These are phyloP conservation scores for Manis crassicaudata DNA, from an alignment of 2,797 vertebrate genomes.

Conservation along the genomic window DNA sequence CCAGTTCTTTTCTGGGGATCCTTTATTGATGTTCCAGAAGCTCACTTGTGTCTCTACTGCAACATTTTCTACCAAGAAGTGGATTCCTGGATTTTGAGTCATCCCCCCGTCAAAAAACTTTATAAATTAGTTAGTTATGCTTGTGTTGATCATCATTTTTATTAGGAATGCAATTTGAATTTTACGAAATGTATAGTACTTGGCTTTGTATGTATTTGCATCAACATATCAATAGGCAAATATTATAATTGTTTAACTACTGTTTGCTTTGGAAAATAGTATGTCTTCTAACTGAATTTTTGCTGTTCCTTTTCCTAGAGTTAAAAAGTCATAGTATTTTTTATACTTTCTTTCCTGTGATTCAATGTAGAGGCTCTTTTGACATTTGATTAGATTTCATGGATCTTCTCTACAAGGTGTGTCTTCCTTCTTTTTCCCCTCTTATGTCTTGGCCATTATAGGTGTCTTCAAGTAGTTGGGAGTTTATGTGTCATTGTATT, in stretches of 20 bases:
- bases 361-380: background rate
- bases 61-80: constrained; percentile 38
- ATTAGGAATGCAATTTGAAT: constrained; percentile 9
- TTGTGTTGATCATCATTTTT: background rate
- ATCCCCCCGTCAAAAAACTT: background rate
- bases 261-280: background rate
- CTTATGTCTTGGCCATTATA: background rate
- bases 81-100: constrained; percentile 1
- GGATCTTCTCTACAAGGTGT: background rate
- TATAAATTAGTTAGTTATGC: background rate
- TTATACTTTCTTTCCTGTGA: background rate
- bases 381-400: background rate
- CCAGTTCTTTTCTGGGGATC: background rate
- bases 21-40: background rate
- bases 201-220: background rate
- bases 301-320: background rate
- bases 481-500: background rate
- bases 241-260: background rate
- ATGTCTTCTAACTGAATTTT: constrained; percentile 15
- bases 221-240: background rate
- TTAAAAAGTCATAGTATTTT: background rate
- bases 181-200: constrained; percentile 2
- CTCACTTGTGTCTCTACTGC: background rate
- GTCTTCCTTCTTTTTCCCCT: background rate
- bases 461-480: background rate